A percentile compares a stretch with the other conserved stretches of the same genome.
Conservation (phyloP, 1,140 invertebrate genomes). For the Mactra quadrangularis region DNA sequence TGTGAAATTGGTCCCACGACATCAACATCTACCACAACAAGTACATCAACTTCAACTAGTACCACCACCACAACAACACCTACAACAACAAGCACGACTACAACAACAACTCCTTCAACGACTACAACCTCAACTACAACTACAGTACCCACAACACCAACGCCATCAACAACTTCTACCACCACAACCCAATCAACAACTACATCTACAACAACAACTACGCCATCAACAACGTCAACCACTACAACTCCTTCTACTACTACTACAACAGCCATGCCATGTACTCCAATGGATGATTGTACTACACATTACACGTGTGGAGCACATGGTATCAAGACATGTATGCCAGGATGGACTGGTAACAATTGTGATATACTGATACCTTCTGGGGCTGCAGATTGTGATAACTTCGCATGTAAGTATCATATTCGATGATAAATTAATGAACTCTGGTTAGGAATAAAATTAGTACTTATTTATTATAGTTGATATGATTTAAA, state of each 20-base stretch:
- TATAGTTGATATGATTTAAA: too few relatives aligned
- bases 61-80: slow-evolving; percentile 9
- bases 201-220: slow-evolving; percentile 19
- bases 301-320: slow-evolving; percentile 35
- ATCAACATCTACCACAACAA: neutral
- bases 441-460: too few relatives aligned
- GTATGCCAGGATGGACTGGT: slow-evolving; percentile 42
- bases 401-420: slow-evolving; percentile 39
- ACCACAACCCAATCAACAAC: slow-evolving; percentile 5
- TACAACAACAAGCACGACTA: slow-evolving; percentile 5
- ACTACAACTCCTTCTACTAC: slow-evolving; percentile 31
- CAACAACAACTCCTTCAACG: neutral
- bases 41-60: neutral
- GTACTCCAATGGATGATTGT: slow-evolving; percentile 24
- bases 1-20: slow-evolving; percentile 31
- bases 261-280: slow-evolving; percentile 46
- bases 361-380: slow-evolving; percentile 34
- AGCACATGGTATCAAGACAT: slow-evolving; percentile 25
- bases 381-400: slow-evolving; percentile 21
- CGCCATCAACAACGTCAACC: slow-evolving; percentile 35
- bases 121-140: slow-evolving; percentile 1
- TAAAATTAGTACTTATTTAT: too few relatives aligned
- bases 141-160: neutral
- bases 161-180: slow-evolving; percentile 11
- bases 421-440: neutral